phyloP scores from a whole-genome alignment of 2,888 invertebrate genomes.

The Stenodera caucasica region DNA sequence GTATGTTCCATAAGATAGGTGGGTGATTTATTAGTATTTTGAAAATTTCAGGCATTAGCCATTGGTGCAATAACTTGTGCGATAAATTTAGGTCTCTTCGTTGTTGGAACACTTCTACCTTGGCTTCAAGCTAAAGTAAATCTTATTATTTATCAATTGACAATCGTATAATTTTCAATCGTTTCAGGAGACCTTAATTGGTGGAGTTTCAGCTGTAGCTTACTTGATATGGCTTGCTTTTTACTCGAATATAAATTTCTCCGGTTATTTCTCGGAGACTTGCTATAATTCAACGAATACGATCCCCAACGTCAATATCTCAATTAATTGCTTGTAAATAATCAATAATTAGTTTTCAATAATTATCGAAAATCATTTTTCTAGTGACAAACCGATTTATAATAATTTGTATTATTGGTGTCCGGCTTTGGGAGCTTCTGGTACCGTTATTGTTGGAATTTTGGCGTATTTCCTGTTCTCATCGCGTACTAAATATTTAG shows the following conservation, averaged over 20 bases:
- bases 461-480: background rate
- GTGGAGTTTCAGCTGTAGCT: background rate
- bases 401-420: constrained; percentile 6
- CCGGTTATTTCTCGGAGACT: background rate
- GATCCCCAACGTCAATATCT: background rate
- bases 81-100: background rate
- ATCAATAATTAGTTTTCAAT: background rate
- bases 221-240: background rate
- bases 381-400: background rate
- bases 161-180: background rate
- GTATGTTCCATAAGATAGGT: too few relatives aligned
- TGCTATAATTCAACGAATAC: background rate
- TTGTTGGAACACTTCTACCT: background rate
- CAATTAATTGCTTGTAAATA: constrained; percentile 4
- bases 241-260: background rate
- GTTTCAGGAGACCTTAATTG: background rate
- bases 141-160: background rate
- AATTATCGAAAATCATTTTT: background rate
- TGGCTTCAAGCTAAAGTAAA: background rate
- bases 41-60: background rate
- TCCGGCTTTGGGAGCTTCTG: background rate
- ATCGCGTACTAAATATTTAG: background rate
- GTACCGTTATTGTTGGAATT: background rate
- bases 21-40: too few relatives aligned
- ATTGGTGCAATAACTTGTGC: background rate